Evolutionary conservation across 2,797 vertebrate genomes (phyloP).

Genomic region (Micropoecilia bifurca): DNA sequence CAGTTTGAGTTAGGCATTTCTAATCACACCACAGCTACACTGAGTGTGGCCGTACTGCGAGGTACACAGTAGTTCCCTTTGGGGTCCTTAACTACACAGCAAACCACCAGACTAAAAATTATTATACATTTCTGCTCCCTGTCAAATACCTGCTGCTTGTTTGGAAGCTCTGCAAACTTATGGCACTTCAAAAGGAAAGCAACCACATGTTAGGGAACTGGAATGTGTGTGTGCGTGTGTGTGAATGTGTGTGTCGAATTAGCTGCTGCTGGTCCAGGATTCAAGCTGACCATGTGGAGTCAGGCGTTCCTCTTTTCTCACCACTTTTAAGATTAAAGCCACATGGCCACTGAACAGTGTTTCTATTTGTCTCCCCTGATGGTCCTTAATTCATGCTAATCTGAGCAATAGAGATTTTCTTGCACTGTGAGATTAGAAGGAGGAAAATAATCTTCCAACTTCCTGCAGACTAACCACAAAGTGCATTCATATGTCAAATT

Average conservation of each 20-base stretch:
- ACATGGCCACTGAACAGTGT: conserved; percentile 36
- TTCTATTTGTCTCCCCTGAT: conserved; percentile 21
- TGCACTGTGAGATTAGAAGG: not conserved
- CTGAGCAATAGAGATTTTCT: conserved; percentile 2
- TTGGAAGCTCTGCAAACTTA: conserved; percentile 39
- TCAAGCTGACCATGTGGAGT: conserved; percentile 65
- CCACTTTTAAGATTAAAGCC: conserved; percentile 47
- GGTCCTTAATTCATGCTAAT: not conserved
- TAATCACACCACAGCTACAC: not conserved
- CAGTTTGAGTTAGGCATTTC: not conserved
- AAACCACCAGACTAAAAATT: conserved; percentile 13
- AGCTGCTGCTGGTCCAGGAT: conserved; percentile 65
- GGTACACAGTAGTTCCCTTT: conserved; percentile 6
- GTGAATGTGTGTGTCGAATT: conserved; percentile 19
- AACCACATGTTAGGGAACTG: conserved; percentile 66
- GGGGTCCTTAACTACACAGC: conserved; percentile 22
- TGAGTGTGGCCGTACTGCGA: not conserved
- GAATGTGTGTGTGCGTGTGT: conserved; percentile 50
- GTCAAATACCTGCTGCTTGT: conserved; percentile 39
- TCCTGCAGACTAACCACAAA: not conserved
- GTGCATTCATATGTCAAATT: not conserved
- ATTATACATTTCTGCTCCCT: conserved; percentile 8
- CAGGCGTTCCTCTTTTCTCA: conserved; percentile 57
- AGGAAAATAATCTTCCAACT: not conserved
- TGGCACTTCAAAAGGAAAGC: conserved; percentile 61